Percentiles rank a stretch among this genome's conserved stretches.
phyloP scores from a whole-genome alignment of 2,888 invertebrate genomes.

The Chloromyia formosa region DNA sequence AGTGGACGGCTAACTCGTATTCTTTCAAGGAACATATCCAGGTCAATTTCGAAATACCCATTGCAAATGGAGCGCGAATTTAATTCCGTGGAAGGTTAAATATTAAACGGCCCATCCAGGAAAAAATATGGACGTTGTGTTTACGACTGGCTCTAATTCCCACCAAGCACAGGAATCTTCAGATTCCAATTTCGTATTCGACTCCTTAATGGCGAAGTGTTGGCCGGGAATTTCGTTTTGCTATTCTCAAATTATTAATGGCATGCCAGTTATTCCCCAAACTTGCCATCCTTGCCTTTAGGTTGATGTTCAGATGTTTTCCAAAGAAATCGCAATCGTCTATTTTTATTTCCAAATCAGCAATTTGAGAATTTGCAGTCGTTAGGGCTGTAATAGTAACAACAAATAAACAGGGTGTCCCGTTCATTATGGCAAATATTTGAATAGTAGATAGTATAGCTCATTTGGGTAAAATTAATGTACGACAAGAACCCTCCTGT shows the following conservation, averaged over 20 bases:
- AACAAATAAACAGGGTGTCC: too few species aligned
- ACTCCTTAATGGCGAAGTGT: background rate
- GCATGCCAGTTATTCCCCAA: background rate
- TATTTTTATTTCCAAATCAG: background rate
- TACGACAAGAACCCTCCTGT: too few species aligned
- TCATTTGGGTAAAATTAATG: too few species aligned
- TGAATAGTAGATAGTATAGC: too few species aligned
- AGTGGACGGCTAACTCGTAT: background rate
- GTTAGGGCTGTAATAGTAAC: too few species aligned
- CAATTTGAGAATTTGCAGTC: too few species aligned
- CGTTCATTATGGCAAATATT: too few species aligned
- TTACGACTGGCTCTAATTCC: background rate
- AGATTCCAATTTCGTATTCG: too few species aligned
- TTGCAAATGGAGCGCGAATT: background rate
- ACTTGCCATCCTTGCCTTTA: background rate
- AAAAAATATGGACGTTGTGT: background rate
- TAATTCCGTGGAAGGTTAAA: background rate
- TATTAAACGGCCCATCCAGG: background rate
- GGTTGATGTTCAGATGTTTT: background rate
- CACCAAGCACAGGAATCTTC: background rate
- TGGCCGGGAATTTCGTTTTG: background rate
- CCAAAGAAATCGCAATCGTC: background rate
- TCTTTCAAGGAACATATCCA: background rate
- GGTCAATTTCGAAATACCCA: background rate
- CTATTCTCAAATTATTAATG: slow-evolving; percentile 19